Percentiles rank a stretch among this genome's conserved stretches.
These are phyloP conservation scores for Tachystola acroxantha DNA, from an alignment of 2,888 invertebrate species.

Conservation along the genomic window DNA sequence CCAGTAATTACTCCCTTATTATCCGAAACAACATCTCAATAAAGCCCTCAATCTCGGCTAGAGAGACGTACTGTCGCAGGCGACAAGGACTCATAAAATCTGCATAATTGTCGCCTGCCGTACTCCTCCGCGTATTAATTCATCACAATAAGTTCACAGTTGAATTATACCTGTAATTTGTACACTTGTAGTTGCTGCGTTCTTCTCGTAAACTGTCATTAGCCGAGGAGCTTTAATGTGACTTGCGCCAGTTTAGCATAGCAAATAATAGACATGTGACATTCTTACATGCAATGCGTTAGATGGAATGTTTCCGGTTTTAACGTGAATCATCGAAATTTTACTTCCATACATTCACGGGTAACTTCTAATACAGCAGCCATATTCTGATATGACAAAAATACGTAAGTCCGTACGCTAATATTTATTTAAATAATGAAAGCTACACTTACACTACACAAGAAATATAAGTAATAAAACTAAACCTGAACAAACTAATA, in stretches of 20 bases:
- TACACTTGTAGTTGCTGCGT: conserved; percentile 21
- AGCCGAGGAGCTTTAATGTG: conserved; percentile 47
- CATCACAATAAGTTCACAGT: conserved; percentile 52
- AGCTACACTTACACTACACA: too few relatives aligned
- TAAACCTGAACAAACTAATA: too few relatives aligned
- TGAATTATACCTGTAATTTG: conserved; percentile 56
- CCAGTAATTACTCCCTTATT: too few relatives aligned
- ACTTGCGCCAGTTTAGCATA: conserved; percentile 58
- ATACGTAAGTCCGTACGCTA: too few relatives aligned
- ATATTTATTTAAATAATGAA: too few relatives aligned
- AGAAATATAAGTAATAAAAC: too few relatives aligned
- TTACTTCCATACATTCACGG: too few relatives aligned
- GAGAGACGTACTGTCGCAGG: conserved; percentile 5
- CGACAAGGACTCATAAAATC: conserved; percentile 35
- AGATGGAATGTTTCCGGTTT: conserved; percentile 23
- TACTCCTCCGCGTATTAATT: conserved; percentile 45
- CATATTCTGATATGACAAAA: too few relatives aligned
- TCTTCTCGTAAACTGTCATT: conserved; percentile 43
- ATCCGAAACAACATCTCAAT: conserved; percentile 8
- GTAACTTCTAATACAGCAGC: too few relatives aligned
- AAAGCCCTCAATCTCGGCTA: conserved; percentile 3
- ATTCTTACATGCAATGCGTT: conserved; percentile 21
- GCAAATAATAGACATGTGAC: conserved; percentile 61
- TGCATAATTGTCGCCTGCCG: conserved; percentile 46
- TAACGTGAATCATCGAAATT: too few relatives aligned